phyloP scores from a whole-genome alignment of 2,888 invertebrate species.

The Dryomyza anilis region DNA sequence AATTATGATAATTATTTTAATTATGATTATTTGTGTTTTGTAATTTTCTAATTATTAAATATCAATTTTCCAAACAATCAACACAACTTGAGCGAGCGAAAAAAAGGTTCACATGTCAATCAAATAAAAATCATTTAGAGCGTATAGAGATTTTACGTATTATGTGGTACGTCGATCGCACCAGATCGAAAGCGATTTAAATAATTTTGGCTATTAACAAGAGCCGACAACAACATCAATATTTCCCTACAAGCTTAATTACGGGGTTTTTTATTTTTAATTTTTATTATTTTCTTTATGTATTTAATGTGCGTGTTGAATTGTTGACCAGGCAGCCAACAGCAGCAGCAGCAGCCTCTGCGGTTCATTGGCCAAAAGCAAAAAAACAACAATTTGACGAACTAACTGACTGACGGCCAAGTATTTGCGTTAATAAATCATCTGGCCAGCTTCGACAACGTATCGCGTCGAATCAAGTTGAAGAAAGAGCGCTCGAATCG shows the following conservation, averaged over 20 bases:
- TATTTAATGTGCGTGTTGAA: constrained; percentile 31
- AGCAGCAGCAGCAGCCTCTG: neutral
- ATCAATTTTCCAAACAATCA: neutral
- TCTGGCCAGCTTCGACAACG: neutral
- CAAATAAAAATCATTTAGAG: constrained; percentile 39
- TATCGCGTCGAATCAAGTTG: neutral
- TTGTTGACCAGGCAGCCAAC: neutral
- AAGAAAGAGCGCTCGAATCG: neutral
- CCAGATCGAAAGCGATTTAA: constrained; percentile 22
- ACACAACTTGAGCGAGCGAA: neutral
- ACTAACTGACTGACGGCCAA: neutral
- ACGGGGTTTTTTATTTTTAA: constrained; percentile 9
- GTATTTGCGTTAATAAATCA: constrained; percentile 18
- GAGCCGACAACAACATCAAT: neutral
- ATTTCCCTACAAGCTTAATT: constrained; percentile 26
- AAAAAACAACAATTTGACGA: constrained; percentile 2
- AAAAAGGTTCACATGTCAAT: constrained; percentile 48
- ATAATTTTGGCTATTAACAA: constrained; percentile 23
- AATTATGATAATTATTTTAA: neutral
- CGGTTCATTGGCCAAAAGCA: constrained; percentile 27
- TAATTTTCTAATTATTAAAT: constrained; percentile 3
- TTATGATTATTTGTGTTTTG: neutral
- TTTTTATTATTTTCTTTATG: too few relatives aligned
- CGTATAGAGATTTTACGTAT: too few relatives aligned
- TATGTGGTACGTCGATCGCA: neutral